Evolutionary conservation across 2,888 invertebrate species (phyloP).

Genomic region (Tridacna crocea): DNA sequence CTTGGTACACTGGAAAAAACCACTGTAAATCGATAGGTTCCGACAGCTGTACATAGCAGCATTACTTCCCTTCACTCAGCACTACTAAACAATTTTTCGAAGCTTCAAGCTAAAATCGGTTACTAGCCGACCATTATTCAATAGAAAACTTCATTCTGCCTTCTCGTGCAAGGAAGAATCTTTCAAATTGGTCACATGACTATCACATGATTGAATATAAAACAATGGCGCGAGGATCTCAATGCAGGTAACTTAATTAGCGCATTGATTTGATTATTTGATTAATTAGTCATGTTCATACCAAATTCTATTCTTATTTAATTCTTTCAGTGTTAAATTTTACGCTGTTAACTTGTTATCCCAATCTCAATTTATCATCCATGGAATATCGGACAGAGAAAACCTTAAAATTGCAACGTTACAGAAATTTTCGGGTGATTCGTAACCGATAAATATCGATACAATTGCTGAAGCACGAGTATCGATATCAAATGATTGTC

Average conservation of each 20-base stretch:
- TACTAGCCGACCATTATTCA: too few species aligned
- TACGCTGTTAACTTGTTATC: too few species aligned
- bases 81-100: not conserved
- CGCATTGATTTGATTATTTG: not conserved
- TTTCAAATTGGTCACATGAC: not conserved
- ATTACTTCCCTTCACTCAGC: not conserved
- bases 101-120: not conserved
- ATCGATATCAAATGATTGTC: too few species aligned
- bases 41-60: not conserved
- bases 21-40: not conserved
- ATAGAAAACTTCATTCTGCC: too few species aligned
- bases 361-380: too few species aligned
- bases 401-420: too few species aligned
- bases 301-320: not conserved
- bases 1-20: not conserved
- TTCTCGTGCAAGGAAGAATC: not conserved
- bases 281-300: not conserved
- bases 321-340: too few species aligned
- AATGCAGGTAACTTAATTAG: conserved; percentile 14
- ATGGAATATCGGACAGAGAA: too few species aligned
- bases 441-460: too few species aligned
- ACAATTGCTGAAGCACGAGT: too few species aligned
- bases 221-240: conserved; percentile 21
- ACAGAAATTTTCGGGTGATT: too few species aligned
- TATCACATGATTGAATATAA: not conserved